Base-by-base conservation (phyloP, 2,888 invertebrate genomes). In the Latheticus oryzae region DNA sequence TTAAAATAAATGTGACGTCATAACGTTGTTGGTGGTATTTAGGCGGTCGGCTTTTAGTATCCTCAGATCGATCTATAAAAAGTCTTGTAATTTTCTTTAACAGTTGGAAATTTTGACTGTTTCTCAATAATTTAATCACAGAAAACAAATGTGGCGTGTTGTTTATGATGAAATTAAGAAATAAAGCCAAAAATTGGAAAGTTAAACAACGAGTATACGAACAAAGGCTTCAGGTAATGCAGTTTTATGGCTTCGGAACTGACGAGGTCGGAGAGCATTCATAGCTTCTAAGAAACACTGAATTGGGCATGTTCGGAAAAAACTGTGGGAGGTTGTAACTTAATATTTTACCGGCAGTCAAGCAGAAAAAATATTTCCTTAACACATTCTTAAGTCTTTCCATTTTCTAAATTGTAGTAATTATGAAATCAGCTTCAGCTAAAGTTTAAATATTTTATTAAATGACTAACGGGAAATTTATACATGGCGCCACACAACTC, bases 1-100 rank as follows among this genome's bases (percentile, higher is more conserved):
- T 61, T 64, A 59, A 61, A 60, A 62, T 62, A 64, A 64, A 64
- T 61, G 60, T 64, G 64, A 64, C 61, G 61, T 62, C 64, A 64
- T 61, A 56, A 50, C 64, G 61, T 64, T 58, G 61, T 63, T 63
- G 63, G 64, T 62, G 64, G 61, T 58, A 60, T 62, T 56, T 53
- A 59, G 53, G 58, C 43, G 54, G 53, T 57, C 37, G 53, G 47
- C 61, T 63, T 63, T 63, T 35, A 55, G 53, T 53, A 55, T 60
- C 53, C 47, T 51, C 16, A 26, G 50, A 43, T 37, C 51, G 52
- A 47, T 62, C 57, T 45, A 57, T 55, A 55, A 47, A 58, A 53
- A 50, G 59, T 60, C 61, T 61, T 56, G 60, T 60, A 60, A 51
- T 48, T 55, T 55, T 51, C 51, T 51, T 38, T 21, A n/a, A 9